A percentile compares a stretch with the other conserved stretches of the same genome.
These are phyloP conservation scores for Haliclona indistincta DNA, from an alignment of 37 sponge, comb jelly and placozoan species.

Conservation along the genomic window DNA sequence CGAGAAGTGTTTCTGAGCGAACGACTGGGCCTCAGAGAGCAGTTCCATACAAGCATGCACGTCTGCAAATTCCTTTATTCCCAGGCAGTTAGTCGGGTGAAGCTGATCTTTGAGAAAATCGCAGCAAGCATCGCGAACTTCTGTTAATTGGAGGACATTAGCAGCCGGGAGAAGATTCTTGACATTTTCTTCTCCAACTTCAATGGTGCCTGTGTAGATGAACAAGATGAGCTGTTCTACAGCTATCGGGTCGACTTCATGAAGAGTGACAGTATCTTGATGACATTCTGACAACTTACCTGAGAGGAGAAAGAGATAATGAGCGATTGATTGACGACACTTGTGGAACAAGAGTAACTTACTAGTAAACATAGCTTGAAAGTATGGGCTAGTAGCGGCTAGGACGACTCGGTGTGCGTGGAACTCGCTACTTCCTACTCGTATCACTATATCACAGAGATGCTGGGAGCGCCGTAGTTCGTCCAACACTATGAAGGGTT, in stretches of 20 bases:
- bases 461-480: slow-evolving; percentile 56
- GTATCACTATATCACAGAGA: slow-evolving; percentile 84
- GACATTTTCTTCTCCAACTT: slow-evolving; percentile 87
- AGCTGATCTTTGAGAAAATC: slow-evolving; percentile 79
- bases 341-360: too few relatives aligned
- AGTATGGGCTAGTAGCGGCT: slow-evolving; percentile 88
- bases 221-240: slow-evolving; percentile 72
- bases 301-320: too few relatives aligned
- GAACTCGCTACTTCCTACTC: slow-evolving; percentile 51
- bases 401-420: slow-evolving; percentile 76
- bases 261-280: slow-evolving; percentile 39
- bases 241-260: slow-evolving; percentile 68
- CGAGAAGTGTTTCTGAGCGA: slow-evolving; percentile 78
- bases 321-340: too few relatives aligned
- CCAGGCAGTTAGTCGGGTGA: slow-evolving; percentile 82
- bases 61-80: slow-evolving; percentile 83
- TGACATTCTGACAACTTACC: slow-evolving; percentile 48
- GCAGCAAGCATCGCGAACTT: slow-evolving; percentile 84
- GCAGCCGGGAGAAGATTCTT: slow-evolving; percentile 81
- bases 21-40: slow-evolving; percentile 59
- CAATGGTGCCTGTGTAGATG: slow-evolving; percentile 75
- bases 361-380: slow-evolving; percentile 93
- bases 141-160: slow-evolving; percentile 80
- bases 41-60: slow-evolving; percentile 73
- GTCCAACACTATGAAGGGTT: slow-evolving; percentile 57